Conservation (phyloP, 2,888 invertebrate species). For the Omphaloscelis lunosa region DNA sequence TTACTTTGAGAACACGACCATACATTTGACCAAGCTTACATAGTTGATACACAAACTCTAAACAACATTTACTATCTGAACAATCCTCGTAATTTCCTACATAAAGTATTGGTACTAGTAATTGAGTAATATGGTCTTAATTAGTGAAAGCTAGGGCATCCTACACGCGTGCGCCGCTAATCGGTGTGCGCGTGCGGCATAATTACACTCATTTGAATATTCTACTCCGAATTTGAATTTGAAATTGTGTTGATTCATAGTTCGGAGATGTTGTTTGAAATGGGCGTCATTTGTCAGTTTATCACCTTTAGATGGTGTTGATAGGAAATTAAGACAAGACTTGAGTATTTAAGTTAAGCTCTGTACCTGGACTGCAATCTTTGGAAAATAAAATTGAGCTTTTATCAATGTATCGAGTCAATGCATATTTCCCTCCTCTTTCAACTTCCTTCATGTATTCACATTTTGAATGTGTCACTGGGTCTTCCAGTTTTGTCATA, state of each 20-base stretch:
- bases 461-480: neutral
- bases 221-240: conserved; percentile 81
- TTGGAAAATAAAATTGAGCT: neutral
- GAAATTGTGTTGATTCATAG: conserved; percentile 82
- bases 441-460: neutral
- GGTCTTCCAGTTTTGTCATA: neutral
- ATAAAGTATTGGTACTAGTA: conserved; percentile 65
- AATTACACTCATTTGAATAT: conserved; percentile 85
- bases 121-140: conserved; percentile 75
- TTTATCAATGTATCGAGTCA: neutral
- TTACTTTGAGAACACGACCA: conserved; percentile 30
- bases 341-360: neutral
- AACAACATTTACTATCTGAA: conserved; percentile 45
- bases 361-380: no score
- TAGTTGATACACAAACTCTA: conserved; percentile 36
- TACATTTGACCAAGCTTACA: conserved; percentile 40
- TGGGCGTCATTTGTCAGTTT: conserved; percentile 51
- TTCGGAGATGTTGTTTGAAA: conserved; percentile 67
- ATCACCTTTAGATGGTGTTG: conserved; percentile 38
- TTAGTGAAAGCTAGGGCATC: conserved; percentile 76
- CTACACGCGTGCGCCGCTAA: conserved; percentile 76
- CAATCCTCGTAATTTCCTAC: conserved; percentile 66
- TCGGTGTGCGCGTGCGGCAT: conserved; percentile 74
- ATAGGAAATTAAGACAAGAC: conserved; percentile 13
- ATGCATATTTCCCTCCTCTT: neutral